Base-by-base conservation (phyloP, 2,113 vertebrate species). In the Erinaceus europaeus region DNA sequence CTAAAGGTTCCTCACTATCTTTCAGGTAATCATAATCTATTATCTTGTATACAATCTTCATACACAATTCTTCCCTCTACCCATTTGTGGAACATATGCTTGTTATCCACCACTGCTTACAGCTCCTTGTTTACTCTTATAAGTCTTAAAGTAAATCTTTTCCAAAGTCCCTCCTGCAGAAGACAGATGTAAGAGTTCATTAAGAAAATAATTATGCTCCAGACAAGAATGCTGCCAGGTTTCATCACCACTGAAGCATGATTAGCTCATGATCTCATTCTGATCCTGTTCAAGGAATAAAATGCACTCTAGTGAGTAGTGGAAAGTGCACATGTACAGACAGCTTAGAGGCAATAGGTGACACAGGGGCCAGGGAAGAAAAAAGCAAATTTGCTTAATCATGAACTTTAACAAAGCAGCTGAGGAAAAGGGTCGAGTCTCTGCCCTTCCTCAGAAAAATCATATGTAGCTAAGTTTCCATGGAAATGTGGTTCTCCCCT, bases 161-260 rank as follows among this genome's bases (percentile, higher is more conserved):
- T 74, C 36, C 69, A 34, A 90, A 77, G 42, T 55, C 32, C 48
- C 27, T 84, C 52, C 77, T 81, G 23, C 34, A 62, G 55, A 65
- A 67, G 68, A 55, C 57, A 81, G 73, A 38, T 75, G 20, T 72
- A 55, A 62, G 38, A 53, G 57, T 80, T 90, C 34, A 18, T 91
- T 82, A 90, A 48, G 71, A 87, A 90, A 86, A 84, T 77, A 84
- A 78, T 65, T 78, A 69, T 44, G 40, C 42, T 65, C 6, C 48
- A 53, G 50, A 83, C 18, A 68, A 79, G 62, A 92, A 52, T 14
- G 46, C 57, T 42, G 64, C 64, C 76, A 84, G 84, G 55, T 86
- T 76, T 72, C 55, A 80, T 82, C 89, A 48, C 38, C 53, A 29
- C 7, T 72, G 62, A 78, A 53, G n/a, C 48, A 74, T 42, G 57